A percentile compares a stretch with the other conserved stretches of the same genome.
These are phyloP conservation scores for Ceraclea dissimilis DNA, from an alignment of 2,888 invertebrate genomes.

Conservation along the genomic window DNA sequence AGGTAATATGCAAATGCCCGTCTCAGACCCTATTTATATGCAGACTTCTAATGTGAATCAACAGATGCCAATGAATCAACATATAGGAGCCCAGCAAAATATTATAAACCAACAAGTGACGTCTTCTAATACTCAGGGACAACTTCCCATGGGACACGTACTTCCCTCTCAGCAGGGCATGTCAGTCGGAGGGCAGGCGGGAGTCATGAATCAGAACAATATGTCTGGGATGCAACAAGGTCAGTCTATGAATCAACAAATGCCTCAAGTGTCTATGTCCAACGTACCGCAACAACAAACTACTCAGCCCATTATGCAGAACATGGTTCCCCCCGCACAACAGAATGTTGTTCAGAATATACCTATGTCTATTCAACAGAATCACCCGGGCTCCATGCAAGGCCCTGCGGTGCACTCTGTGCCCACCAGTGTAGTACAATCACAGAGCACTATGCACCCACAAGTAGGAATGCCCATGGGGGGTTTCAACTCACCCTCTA, in stretches of 20 bases:
- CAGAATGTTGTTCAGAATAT: conserved; percentile 43
- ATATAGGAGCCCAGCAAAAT: conserved; percentile 42
- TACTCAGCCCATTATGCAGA: conserved; percentile 24
- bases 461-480: conserved; percentile 24
- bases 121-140: conserved; percentile 19
- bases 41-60: conserved; percentile 42
- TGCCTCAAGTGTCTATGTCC: conserved; percentile 22
- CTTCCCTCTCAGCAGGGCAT: conserved; percentile 22
- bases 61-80: conserved; percentile 41
- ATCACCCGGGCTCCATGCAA: conserved; percentile 32
- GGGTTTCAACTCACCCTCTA: conserved; percentile 19
- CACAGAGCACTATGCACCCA: conserved; percentile 43
- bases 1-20: conserved; percentile 49
- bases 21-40: conserved; percentile 48
- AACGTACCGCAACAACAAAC: conserved; percentile 22
- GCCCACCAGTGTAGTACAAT: conserved; percentile 41
- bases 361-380: conserved; percentile 47
- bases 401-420: conserved; percentile 35
- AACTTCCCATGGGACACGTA: conserved; percentile 41
- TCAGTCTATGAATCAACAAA: conserved; percentile 21
- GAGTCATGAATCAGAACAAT: conserved; percentile 20
- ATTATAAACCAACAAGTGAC: conserved; percentile 37
- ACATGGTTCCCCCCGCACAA: conserved; percentile 30
- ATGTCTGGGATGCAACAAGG: conserved; percentile 23
- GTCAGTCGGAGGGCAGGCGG: conserved; percentile 16